phyloP scores from a whole-genome alignment of 2,888 invertebrate species.

The Eristalis pertinax region DNA sequence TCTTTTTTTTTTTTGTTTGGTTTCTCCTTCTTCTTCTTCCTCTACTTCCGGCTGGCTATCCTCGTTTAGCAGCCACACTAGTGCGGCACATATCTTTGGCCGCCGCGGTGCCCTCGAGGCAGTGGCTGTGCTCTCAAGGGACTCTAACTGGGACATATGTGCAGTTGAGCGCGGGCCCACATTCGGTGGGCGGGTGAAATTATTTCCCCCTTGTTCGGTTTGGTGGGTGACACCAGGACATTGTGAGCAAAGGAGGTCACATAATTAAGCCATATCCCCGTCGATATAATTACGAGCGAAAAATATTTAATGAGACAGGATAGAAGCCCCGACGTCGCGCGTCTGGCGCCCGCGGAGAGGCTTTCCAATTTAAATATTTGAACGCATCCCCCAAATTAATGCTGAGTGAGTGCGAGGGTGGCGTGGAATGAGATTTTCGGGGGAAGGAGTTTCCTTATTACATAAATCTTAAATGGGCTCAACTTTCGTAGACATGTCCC shows the following conservation, averaged over 20 bases:
- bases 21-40: not conserved
- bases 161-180: slow-evolving; percentile 35
- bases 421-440: not conserved
- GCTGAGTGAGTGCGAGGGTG: slow-evolving; percentile 13
- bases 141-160: slow-evolving; percentile 49
- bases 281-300: slow-evolving; percentile 51
- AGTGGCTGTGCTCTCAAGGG: not conserved
- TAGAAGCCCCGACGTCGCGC: not conserved
- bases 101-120: not conserved
- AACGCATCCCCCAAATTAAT: slow-evolving; percentile 62
- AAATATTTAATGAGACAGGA: slow-evolving; percentile 56
- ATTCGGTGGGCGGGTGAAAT: not conserved
- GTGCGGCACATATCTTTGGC: not conserved
- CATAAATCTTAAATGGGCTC: not conserved
- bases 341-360: slow-evolving; percentile 16
- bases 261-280: slow-evolving; percentile 60
- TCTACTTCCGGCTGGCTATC: not conserved
- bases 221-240: slow-evolving; percentile 1
- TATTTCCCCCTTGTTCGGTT: slow-evolving; percentile 2
- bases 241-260: not conserved
- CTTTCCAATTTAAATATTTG: slow-evolving; percentile 68
- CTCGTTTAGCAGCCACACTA: too few relatives aligned
- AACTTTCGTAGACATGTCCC: not conserved
- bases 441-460: not conserved
- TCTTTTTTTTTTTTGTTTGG: too few relatives aligned